These are phyloP conservation scores for Phylloscopus trochilus DNA, from an alignment of 2,113 vertebrate species.

Conservation along the genomic window DNA sequence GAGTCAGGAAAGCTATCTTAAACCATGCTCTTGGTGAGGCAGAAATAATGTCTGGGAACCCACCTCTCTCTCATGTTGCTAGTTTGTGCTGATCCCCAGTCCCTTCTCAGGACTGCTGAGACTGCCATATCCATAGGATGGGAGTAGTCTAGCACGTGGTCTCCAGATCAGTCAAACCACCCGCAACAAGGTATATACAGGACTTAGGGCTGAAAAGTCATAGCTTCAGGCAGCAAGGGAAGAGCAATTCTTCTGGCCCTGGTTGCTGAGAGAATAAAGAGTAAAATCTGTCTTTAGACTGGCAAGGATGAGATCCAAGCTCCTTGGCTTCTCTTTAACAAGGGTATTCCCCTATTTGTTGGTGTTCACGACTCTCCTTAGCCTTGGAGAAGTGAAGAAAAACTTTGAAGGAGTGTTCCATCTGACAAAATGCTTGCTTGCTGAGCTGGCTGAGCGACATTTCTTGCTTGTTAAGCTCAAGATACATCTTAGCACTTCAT, in stretches of 20 bases:
- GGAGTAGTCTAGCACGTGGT: not conserved
- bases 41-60: not conserved
- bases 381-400: not conserved
- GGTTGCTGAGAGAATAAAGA: not conserved
- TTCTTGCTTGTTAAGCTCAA: not conserved
- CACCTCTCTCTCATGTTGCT: not conserved
- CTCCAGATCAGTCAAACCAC: not conserved
- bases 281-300: not conserved
- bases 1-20: not conserved
- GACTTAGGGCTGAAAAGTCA: not conserved
- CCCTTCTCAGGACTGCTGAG: not conserved
- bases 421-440: not conserved
- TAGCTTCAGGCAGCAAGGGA: not conserved
- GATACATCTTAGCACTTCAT: conserved; percentile 7
- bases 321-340: not conserved
- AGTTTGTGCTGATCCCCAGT: not conserved
- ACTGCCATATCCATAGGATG: not conserved
- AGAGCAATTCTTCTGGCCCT: not conserved
- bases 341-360: not conserved
- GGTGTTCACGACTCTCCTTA: not conserved
- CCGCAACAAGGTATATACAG: not conserved
- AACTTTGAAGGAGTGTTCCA: not conserved
- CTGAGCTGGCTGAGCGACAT: not conserved
- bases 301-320: not conserved
- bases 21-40: not conserved